These are phyloP conservation scores for Dreissena rostriformis DNA, from an alignment of 1,140 invertebrate genomes.

Conservation along the genomic window DNA sequence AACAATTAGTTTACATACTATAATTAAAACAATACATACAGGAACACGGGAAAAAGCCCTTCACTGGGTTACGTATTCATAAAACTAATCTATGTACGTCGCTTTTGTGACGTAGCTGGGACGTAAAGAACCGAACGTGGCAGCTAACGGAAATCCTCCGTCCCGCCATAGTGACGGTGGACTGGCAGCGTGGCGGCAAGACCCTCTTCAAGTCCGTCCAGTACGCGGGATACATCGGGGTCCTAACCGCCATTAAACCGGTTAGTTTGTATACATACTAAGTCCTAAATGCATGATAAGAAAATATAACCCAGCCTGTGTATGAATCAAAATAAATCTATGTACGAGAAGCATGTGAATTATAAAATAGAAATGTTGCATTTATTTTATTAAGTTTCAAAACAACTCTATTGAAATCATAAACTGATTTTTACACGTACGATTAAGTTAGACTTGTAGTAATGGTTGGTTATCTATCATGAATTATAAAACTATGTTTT, in stretches of 20 bases:
- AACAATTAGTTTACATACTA: too few relatives aligned
- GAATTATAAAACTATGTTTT: background rate
- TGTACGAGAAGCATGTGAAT: too few relatives aligned
- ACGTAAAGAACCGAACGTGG: constrained; percentile 83
- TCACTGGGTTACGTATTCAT: background rate
- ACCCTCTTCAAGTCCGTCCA: constrained; percentile 83
- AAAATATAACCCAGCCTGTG: too few relatives aligned
- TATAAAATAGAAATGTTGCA: background rate
- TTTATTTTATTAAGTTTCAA: background rate
- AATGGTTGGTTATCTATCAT: background rate
- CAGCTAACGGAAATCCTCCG: constrained; percentile 82
- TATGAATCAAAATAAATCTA: too few relatives aligned
- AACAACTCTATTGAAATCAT: background rate
- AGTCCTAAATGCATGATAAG: background rate
- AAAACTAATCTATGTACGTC: background rate
- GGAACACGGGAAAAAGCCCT: too few relatives aligned
- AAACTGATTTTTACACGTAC: background rate
- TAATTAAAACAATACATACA: too few relatives aligned
- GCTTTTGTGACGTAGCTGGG: constrained; percentile 80
- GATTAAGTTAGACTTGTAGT: background rate
- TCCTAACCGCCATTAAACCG: constrained; percentile 84
- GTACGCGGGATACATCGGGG: constrained; percentile 85
- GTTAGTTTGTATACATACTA: constrained; percentile 70
- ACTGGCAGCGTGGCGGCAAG: constrained; percentile 82
- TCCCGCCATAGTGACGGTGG: constrained; percentile 83